phyloP scores from a whole-genome alignment of 1,140 invertebrate species.

The Palaemon carinicauda region DNA sequence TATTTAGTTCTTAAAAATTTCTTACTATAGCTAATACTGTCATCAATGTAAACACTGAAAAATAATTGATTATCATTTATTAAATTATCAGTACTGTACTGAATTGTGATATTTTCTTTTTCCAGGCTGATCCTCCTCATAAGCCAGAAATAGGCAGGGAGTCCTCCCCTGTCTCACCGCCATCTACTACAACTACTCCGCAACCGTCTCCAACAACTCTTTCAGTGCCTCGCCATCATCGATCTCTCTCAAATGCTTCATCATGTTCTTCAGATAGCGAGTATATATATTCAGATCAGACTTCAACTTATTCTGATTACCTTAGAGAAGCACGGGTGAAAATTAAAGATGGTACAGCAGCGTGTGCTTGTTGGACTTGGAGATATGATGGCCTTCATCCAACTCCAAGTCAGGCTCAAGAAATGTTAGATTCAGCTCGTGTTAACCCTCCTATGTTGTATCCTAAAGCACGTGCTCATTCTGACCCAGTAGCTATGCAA shows the following conservation, averaged over 20 bases:
- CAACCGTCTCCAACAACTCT: conserved; percentile 63
- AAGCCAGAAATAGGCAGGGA: conserved; percentile 42
- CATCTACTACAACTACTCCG: conserved; percentile 26
- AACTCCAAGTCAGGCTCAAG: conserved; percentile 61
- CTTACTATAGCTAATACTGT: too few species aligned
- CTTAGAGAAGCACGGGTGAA: conserved; percentile 81
- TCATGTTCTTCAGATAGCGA: conserved; percentile 30
- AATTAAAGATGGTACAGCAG: conserved; percentile 76
- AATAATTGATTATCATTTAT: too few species aligned
- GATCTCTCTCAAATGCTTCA: conserved; percentile 22
- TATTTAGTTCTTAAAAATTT: too few species aligned
- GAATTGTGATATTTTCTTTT: too few species aligned
- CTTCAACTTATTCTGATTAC: conserved; percentile 65
- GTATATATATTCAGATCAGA: conserved; percentile 3
- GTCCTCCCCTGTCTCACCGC: conserved; percentile 28
- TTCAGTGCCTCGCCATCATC: background rate
- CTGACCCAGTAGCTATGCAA: conserved; percentile 22
- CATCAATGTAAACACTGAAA: too few species aligned
- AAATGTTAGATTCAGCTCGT: conserved; percentile 54
- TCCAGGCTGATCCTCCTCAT: background rate
- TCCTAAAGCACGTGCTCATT: conserved; percentile 53
- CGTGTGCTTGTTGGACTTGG: conserved; percentile 80
- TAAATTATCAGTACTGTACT: too few species aligned
- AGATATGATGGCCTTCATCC: conserved; percentile 76
- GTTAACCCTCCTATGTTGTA: conserved; percentile 30